Conservation (phyloP, 2,888 invertebrate species). For the Hypercompe scribonia region DNA sequence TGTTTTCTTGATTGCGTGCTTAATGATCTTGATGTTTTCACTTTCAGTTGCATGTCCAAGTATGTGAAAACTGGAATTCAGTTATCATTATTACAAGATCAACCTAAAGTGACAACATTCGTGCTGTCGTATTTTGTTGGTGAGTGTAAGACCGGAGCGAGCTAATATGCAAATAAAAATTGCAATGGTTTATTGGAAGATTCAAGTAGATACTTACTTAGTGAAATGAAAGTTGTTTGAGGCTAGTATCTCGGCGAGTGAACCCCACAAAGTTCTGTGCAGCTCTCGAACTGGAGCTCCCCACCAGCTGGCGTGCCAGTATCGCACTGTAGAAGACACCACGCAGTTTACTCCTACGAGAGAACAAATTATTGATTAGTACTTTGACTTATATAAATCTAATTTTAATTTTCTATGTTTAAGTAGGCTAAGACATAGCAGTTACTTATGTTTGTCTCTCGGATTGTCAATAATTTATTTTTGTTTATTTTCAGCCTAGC, state of each 20-base stretch:
- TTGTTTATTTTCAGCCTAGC: no score
- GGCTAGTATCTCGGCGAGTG: conserved; percentile 89
- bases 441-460: no score
- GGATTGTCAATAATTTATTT: no score
- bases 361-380: background rate
- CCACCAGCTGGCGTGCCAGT: conserved; percentile 92
- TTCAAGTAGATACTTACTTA: conserved; percentile 61
- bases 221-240: conserved; percentile 78
- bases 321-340: conserved; percentile 91
- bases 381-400: background rate
- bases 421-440: no score
- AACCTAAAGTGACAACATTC: no score
- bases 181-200: background rate
- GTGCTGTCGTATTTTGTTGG: no score
- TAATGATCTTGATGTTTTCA: conserved; percentile 22
- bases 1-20: background rate
- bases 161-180: no score
- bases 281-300: conserved; percentile 92
- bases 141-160: no score
- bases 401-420: background rate
- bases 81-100: conserved; percentile 27
- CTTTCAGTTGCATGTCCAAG: conserved; percentile 13
- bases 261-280: conserved; percentile 91
- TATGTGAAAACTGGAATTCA: conserved; percentile 25
- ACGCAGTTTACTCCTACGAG: conserved; percentile 90